Evolutionary conservation across 2,113 vertebrate genomes (phyloP).

Genomic region (Tupaia chinensis): DNA sequence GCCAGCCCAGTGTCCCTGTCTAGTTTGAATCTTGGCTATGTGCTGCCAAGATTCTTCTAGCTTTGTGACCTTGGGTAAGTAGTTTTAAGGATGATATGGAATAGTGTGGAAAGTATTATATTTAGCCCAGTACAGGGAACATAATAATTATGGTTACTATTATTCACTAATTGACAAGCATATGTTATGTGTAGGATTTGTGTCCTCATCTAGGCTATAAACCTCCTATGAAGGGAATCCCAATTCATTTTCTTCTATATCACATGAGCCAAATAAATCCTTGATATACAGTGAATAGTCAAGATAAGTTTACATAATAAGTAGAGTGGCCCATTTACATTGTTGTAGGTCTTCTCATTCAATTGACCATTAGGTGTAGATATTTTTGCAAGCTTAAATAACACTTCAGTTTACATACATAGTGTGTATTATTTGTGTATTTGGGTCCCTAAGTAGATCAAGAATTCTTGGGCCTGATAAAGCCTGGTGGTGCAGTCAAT

Average conservation of each 20-base stretch:
- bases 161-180: neutral
- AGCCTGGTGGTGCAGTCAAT: too few relatives aligned
- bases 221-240: neutral
- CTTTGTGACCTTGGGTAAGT: neutral
- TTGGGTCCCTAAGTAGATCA: neutral
- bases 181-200: neutral
- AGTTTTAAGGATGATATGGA: neutral
- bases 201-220: neutral
- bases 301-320: neutral
- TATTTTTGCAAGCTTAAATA: neutral
- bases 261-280: neutral
- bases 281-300: neutral
- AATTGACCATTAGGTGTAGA: neutral
- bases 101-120: neutral
- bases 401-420: neutral
- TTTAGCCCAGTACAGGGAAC: neutral
- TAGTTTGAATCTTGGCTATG: neutral
- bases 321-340: neutral
- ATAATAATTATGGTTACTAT: neutral
- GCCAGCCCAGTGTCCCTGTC: neutral
- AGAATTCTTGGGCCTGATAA: neutral
- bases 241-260: neutral
- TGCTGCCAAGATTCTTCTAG: neutral
- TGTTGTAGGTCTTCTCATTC: constrained; percentile 2
- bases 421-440: neutral